Conservation (phyloP, 1,140 invertebrate genomes). For the Triops cancriformis region DNA sequence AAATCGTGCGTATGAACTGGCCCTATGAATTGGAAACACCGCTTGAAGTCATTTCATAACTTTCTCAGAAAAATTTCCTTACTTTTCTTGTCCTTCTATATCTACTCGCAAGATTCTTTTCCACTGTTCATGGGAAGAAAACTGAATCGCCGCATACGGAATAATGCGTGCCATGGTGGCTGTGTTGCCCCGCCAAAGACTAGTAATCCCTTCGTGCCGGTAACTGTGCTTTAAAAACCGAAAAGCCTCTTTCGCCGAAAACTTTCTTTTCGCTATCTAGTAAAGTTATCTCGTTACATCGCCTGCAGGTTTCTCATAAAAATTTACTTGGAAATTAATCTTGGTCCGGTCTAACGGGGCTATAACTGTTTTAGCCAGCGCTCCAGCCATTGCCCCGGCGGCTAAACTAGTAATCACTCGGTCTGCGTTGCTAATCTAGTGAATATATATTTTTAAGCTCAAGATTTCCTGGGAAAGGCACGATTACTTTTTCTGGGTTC, state of each 20-base stretch:
- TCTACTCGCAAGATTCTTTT: constrained; percentile 70
- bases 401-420: constrained; percentile 59
- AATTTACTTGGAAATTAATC: constrained; percentile 87
- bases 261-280: constrained; percentile 55
- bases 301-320: neutral
- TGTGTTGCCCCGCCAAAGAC: constrained; percentile 93
- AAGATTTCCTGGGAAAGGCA: neutral
- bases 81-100: constrained; percentile 44
- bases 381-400: constrained; percentile 82
- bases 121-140: constrained; percentile 93
- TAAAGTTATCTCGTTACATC: neutral
- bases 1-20: constrained; percentile 49
- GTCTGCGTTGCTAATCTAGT: constrained; percentile 39
- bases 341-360: constrained; percentile 95
- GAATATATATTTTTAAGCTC: neutral
- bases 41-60: no score
- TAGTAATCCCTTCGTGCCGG: constrained; percentile 62
- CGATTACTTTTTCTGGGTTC: neutral
- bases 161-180: constrained; percentile 95
- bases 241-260: constrained; percentile 66
- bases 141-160: constrained; percentile 95
- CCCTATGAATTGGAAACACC: neutral
- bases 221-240: constrained; percentile 65
- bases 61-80: neutral
- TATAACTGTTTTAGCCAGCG: constrained; percentile 88